Base-by-base conservation (phyloP, 2,797 vertebrate species). In the Sebastes aleutianus region DNA sequence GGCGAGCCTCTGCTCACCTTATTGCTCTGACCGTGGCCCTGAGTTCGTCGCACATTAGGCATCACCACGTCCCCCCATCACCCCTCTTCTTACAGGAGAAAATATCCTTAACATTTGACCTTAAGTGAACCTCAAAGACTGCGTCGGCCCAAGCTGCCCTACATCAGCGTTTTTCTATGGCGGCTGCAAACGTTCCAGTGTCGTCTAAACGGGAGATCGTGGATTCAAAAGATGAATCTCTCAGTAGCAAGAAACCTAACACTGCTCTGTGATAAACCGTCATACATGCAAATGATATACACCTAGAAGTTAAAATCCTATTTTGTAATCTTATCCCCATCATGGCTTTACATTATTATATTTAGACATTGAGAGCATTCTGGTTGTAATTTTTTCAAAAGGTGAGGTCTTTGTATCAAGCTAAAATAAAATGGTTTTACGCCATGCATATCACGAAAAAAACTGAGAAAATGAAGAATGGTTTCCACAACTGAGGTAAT, bases 21-120 rank as follows among this genome's bases (percentile, higher is more conserved):
- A 90, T 90, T 92, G 88, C 92, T 93, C 88, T 83, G 78, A 79
- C 84, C 88, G 24, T 20, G 65, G 70, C 80, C 88, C 85, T 81
- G 90, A 91, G 86, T 85, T 88, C 67, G 4, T 50, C 53, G 56
- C 67, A 71, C 24, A n/a, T 67, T 56, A 67, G 39, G 73, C 39
- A 8, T 66, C 47, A 69, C 72, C 50, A 47, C 13, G 62, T 78
- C 39, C 29, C 20, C 56, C 12, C 9, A 1, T 39, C 43, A 34
- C 1, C 22, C 20, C 22, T 16, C 39, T 43, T 70, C 53, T 39
- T 2, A 50, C 36, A 20, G 50, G 53, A 26, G 16, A 43, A 32
- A 36, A 63, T 47, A 14, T 14, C 54, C 27, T 18, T 11, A 1
- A 22, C 18, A 14, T 34, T 10, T 66, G 57, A 81, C 56, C 20